Evolutionary conservation across 2,113 vertebrate genomes (phyloP).

Genomic region (Forbesichthys papilliferus): DNA sequence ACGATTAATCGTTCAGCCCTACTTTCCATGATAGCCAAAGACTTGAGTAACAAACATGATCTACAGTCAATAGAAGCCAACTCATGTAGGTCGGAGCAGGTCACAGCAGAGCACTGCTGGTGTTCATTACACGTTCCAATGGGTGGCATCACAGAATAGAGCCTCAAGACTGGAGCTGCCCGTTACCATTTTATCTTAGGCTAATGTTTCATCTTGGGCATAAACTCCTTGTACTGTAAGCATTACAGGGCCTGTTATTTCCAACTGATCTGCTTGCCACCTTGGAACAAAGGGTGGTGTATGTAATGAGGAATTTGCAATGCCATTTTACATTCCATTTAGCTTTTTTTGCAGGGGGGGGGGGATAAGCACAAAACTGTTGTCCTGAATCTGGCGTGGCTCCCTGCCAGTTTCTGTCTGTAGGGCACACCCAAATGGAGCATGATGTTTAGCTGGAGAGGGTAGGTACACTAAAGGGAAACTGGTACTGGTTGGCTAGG

Average conservation of each 20-base stretch:
- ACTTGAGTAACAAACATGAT: too few species aligned
- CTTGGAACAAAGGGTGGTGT: slow-evolving; percentile 32
- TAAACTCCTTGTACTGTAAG: slow-evolving; percentile 36
- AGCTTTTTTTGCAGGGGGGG: neutral
- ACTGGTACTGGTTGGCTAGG: slow-evolving; percentile 45
- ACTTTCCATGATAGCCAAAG: too few species aligned
- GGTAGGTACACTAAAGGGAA: slow-evolving; percentile 63
- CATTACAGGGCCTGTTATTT: slow-evolving; percentile 39
- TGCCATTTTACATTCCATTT: slow-evolving; percentile 17
- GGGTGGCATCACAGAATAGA: slow-evolving; percentile 16
- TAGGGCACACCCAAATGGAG: slow-evolving; percentile 53
- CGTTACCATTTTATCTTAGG: slow-evolving; percentile 24
- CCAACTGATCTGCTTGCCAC: slow-evolving; percentile 38
- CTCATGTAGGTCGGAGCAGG: too few species aligned
- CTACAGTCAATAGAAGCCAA: too few species aligned
- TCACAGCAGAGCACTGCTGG: neutral
- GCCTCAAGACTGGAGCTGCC: slow-evolving; percentile 8
- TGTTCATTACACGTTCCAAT: slow-evolving; percentile 32
- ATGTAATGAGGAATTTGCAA: slow-evolving; percentile 29
- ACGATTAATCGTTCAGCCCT: too few species aligned
- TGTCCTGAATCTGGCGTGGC: slow-evolving; percentile 28
- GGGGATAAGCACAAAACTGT: slow-evolving; percentile 11
- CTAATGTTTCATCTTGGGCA: slow-evolving; percentile 28
- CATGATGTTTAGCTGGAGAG: slow-evolving; percentile 41
- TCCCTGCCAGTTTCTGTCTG: slow-evolving; percentile 43